Evolutionary conservation across 2,888 invertebrate species (phyloP), one percentile per base, ranked within the genome.

Genomic region (Stenodera caucasica): DNA sequence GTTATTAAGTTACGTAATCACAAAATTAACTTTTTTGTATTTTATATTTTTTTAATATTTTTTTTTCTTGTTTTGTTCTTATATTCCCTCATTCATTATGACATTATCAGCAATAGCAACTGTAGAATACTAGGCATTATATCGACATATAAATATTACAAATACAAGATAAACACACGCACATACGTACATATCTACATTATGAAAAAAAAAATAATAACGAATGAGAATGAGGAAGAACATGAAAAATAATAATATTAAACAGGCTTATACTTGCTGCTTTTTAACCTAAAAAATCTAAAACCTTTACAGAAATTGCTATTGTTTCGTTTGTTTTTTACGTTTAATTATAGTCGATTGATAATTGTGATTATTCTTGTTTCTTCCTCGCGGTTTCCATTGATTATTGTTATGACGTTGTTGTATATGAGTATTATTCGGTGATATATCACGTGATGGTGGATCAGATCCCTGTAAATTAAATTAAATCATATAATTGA

Each of bases 381-480:
- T 70, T 57, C 59, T 67, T 9, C 60, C 53, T 9, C 65, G 60
- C 9, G 54, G 63, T 49, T 61, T 65, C 8, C 54, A 63, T 52
- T 60, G 56, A 60, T 58, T 55, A 29, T 58, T 64, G 51, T 55
- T 69, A 21, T 63, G 66, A n/a, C 67, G 68, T 15, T 70, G 73
- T 18, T 67, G 67, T 29, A 66, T 70, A 60, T 63, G 60, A 30
- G 37, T 51, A 40, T 60, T 60, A 53, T 79, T 80, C 53, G 80
- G 80, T 21, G 80, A 80, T 66, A 76, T 78, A 68, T 80, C 79
- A 45, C 80, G 72, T 6, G 80, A 79, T 23, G 78, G 78, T 51
- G 76, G 74, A 63, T 79, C 79, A 9, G 80, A 79, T 21, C 78
- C 79, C 80, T 79, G 65, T 51, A 70, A 66, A 60, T 29, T 26